Evolutionary conservation across 2,888 invertebrate species (phyloP).

Genomic region (Microdon myrmicae): DNA sequence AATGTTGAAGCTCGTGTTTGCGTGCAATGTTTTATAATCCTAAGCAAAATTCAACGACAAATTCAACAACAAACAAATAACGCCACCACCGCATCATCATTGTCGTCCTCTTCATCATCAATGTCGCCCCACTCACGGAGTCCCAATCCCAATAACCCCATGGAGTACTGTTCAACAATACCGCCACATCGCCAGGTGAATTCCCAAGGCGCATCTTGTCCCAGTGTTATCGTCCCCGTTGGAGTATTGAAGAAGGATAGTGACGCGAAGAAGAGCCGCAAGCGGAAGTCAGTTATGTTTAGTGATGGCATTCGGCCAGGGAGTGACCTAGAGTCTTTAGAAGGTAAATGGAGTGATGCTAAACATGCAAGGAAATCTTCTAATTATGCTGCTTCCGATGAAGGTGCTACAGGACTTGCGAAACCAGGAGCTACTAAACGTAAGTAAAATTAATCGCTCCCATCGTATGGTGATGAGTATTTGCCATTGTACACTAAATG

Average conservation of each 20-base stretch:
- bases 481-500: too few species aligned
- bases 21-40: slow-evolving; percentile 74
- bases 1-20: slow-evolving; percentile 83
- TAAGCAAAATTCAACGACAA: slow-evolving; percentile 66
- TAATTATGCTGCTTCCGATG: neutral
- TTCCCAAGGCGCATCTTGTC: slow-evolving; percentile 62
- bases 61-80: slow-evolving; percentile 7
- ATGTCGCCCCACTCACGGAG: slow-evolving; percentile 63
- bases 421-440: neutral
- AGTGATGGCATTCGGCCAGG: slow-evolving; percentile 88
- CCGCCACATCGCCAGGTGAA: slow-evolving; percentile 81
- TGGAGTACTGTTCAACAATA: slow-evolving; percentile 86
- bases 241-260: slow-evolving; percentile 77
- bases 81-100: slow-evolving; percentile 11
- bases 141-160: slow-evolving; percentile 87
- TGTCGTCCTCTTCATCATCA: slow-evolving; percentile 31
- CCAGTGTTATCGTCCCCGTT: slow-evolving; percentile 86
- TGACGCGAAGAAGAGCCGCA: slow-evolving; percentile 67
- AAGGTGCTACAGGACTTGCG: neutral
- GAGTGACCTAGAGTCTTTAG: slow-evolving; percentile 84
- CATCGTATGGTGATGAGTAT: too few species aligned
- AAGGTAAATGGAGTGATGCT: slow-evolving; percentile 72
- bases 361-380: slow-evolving; percentile 61
- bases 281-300: slow-evolving; percentile 84
- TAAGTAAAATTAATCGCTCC: too few species aligned